Percentiles rank a stretch among this genome's conserved stretches.
Conservation (phyloP, 2,888 invertebrate species). For the Holacanthella duospinosa region DNA sequence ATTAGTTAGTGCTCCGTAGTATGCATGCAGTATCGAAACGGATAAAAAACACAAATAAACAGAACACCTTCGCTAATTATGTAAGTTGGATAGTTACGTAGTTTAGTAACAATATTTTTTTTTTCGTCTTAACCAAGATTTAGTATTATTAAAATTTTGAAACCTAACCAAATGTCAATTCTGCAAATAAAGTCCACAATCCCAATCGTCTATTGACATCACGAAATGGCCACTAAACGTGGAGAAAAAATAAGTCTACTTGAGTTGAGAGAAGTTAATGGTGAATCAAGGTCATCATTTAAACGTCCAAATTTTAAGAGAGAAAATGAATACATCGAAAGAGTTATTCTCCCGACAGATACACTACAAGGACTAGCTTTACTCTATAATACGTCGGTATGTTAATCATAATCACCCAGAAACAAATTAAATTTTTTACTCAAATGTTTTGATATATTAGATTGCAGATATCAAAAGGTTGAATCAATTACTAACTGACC, state of each 20-base stretch:
- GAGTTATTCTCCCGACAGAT: constrained; percentile 27
- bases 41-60: too few relatives aligned
- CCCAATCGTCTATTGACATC: too few relatives aligned
- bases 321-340: constrained; percentile 30
- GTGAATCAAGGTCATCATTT: not conserved
- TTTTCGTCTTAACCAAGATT: too few relatives aligned
- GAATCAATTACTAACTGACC: constrained; percentile 78
- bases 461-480: constrained; percentile 75
- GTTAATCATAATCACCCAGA: not conserved
- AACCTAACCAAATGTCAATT: too few relatives aligned
- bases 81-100: too few relatives aligned
- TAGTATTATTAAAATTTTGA: too few relatives aligned
- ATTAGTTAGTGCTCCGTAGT: too few relatives aligned
- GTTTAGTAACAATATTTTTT: too few relatives aligned
- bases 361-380: constrained; percentile 33
- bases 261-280: constrained; percentile 3
- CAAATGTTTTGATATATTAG: constrained; percentile 43
- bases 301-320: constrained; percentile 7
- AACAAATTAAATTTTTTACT: not conserved
- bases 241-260: constrained; percentile 29
- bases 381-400: constrained; percentile 33
- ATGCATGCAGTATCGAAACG: too few relatives aligned
- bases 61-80: too few relatives aligned
- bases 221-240: constrained; percentile 27
- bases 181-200: too few relatives aligned